phyloP scores from a whole-genome alignment of 2,888 invertebrate genomes.

The Rhingia campestris region DNA sequence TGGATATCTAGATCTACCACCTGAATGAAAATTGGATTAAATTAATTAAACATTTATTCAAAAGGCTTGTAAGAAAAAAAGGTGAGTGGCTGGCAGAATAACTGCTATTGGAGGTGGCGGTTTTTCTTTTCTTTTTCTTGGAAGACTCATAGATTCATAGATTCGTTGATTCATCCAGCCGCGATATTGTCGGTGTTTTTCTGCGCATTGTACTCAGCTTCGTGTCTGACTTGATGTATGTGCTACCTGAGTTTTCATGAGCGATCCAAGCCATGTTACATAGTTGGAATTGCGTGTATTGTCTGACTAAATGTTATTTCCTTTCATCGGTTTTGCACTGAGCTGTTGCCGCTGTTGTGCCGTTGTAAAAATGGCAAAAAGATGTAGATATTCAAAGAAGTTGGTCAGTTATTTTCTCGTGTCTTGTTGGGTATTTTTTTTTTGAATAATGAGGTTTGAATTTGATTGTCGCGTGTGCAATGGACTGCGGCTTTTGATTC shows the following conservation, averaged over 20 bases:
- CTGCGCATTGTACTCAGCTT: constrained; percentile 17
- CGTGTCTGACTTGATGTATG: constrained; percentile 38
- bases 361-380: constrained; percentile 8
- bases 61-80: constrained; percentile 28
- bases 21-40: constrained; percentile 54
- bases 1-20: constrained; percentile 31
- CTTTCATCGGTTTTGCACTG: constrained; percentile 9
- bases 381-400: neutral
- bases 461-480: constrained; percentile 27
- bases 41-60: constrained; percentile 32
- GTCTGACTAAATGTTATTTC: constrained; percentile 31
- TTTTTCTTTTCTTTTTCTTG: constrained; percentile 43
- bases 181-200: constrained; percentile 32
- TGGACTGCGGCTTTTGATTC: neutral
- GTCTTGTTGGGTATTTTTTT: constrained; percentile 31
- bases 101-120: neutral
- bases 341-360: constrained; percentile 13
- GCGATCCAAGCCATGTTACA: constrained; percentile 8
- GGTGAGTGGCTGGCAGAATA: constrained; percentile 44
- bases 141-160: constrained; percentile 20
- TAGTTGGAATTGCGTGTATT: constrained; percentile 35
- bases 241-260: constrained; percentile 39
- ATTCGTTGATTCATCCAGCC: constrained; percentile 47
- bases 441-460: constrained; percentile 4
- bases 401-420: constrained; percentile 40